Percentiles rank a stretch among this genome's conserved stretches.
Evolutionary conservation across 1,140 invertebrate species (phyloP).

Genomic region (Aethina tumida): DNA sequence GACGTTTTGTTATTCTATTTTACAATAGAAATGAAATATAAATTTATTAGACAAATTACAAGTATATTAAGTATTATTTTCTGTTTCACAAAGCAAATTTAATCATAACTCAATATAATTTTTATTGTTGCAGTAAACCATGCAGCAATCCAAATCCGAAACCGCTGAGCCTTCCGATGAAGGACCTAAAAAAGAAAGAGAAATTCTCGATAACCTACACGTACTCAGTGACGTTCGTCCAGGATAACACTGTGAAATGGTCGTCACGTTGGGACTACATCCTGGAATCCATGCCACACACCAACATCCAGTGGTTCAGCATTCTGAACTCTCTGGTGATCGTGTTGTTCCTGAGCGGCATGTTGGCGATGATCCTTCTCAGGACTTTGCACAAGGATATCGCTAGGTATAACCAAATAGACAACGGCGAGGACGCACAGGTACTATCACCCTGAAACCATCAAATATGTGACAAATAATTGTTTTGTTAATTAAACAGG

Average conservation of each 20-base stretch:
- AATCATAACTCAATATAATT: not conserved
- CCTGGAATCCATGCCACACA: conserved; percentile 94
- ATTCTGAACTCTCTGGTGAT: conserved; percentile 86
- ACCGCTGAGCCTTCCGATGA: conserved; percentile 32
- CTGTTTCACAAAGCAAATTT: not conserved
- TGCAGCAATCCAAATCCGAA: conserved; percentile 16
- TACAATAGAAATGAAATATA: not conserved
- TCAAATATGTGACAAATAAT: conserved; percentile 13
- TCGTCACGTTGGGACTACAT: conserved; percentile 99
- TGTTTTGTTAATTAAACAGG: conserved; percentile 44
- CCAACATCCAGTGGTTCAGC: conserved; percentile 99
- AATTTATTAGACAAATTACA: not conserved
- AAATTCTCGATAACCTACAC: conserved; percentile 69
- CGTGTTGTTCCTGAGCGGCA: conserved; percentile 85
- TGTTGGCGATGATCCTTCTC: conserved; percentile 99
- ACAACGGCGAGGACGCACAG: conserved; percentile 89
- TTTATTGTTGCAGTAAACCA: conserved; percentile 11
- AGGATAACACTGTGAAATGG: conserved; percentile 88
- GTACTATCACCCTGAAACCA: no score
- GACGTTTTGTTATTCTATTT: conserved; percentile 5
- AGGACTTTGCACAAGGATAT: conserved; percentile 97
- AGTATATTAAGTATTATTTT: conserved; percentile 1
- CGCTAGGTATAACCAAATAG: conserved; percentile 95
- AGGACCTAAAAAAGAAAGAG: conserved; percentile 42
- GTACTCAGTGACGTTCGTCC: conserved; percentile 74